Conservation (phyloP, 2,797 vertebrate species). For the Lepus oiostolus region DNA sequence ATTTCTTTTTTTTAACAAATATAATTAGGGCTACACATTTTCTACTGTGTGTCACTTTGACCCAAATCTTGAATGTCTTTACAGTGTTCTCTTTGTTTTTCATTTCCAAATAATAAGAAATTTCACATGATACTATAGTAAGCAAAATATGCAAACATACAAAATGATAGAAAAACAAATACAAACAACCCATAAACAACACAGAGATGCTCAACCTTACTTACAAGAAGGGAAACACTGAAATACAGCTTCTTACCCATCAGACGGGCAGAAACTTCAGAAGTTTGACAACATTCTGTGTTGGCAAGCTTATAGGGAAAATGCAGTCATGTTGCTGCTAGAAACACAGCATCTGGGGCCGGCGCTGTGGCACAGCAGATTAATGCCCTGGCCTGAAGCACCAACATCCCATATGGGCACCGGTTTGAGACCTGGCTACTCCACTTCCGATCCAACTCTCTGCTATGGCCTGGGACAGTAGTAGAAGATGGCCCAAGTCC, state of each 20-base stretch:
- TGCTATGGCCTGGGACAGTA: too few species aligned
- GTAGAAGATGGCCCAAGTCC: too few species aligned
- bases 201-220: not conserved
- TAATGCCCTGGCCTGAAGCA: too few species aligned
- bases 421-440: too few species aligned
- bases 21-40: not conserved
- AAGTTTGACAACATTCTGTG: not conserved
- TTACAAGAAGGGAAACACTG: not conserved
- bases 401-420: too few species aligned
- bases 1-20: not conserved
- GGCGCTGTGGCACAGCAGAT: too few species aligned
- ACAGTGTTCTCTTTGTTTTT: not conserved
- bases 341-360: not conserved
- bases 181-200: slow-evolving; percentile 9
- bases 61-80: not conserved
- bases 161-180: not conserved
- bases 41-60: not conserved
- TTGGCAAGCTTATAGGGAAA: not conserved
- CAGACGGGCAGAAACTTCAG: not conserved
- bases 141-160: not conserved
- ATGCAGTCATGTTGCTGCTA: not conserved
- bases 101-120: not conserved
- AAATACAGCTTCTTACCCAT: not conserved
- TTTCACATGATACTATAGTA: not conserved
- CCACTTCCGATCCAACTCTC: too few species aligned